A percentile compares a stretch with the other conserved stretches of the same genome.
Conservation (phyloP, 2,113 vertebrate genomes). For the Oplegnathus fasciatus region DNA sequence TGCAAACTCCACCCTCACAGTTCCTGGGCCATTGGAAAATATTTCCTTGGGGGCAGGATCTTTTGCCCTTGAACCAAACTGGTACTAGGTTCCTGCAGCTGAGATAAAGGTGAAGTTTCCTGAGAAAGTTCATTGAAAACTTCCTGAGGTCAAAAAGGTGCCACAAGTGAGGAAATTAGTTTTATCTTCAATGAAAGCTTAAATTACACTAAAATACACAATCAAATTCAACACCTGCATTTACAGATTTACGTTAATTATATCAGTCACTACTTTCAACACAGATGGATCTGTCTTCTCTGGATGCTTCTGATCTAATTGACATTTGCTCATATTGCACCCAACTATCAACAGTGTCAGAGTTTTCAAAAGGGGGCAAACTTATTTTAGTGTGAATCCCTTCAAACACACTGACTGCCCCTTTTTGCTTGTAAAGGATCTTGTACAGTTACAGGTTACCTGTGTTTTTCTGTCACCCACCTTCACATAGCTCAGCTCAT, state of each 20-base stretch:
- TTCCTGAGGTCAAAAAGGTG: background rate
- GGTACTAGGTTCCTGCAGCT: background rate
- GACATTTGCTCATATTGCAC: background rate
- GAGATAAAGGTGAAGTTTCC: background rate
- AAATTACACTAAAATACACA: no score
- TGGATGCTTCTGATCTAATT: background rate
- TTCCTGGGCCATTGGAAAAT: background rate
- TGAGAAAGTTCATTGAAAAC: background rate
- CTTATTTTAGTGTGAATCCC: background rate
- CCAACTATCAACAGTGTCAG: background rate
- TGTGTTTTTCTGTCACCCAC: conserved; percentile 7
- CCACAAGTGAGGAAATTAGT: no score
- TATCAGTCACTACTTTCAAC: background rate
- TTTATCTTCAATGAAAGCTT: no score
- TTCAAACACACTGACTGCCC: background rate
- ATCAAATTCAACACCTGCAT: no score
- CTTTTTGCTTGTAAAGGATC: conserved; percentile 1
- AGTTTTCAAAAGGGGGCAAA: background rate
- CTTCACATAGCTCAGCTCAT: conserved; percentile 47
- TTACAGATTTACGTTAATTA: background rate
- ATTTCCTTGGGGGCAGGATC: background rate
- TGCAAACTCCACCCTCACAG: background rate
- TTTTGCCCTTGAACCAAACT: background rate
- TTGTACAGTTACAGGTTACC: conserved; percentile 6
- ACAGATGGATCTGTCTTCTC: background rate